Percentiles rank a stretch among this genome's conserved stretches.
These are phyloP conservation scores for Lepidurus couesii DNA, from an alignment of 1,140 invertebrate genomes.

Conservation along the genomic window DNA sequence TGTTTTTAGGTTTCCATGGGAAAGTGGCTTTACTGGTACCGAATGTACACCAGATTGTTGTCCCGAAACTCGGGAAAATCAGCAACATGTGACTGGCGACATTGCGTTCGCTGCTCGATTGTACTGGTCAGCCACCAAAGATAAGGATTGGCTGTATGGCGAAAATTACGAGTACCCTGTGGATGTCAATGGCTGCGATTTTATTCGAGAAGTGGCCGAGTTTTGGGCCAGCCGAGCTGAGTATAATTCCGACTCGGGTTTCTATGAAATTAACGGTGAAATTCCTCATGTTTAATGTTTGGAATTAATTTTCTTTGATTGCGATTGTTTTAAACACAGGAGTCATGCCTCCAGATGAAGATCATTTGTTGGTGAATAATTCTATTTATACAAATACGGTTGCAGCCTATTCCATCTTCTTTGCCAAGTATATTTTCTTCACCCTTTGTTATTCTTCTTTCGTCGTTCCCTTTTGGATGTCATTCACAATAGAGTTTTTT, in stretches of 20 bases:
- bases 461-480: not conserved
- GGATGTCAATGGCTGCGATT: constrained; percentile 37
- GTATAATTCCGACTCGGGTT: constrained; percentile 33
- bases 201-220: constrained; percentile 44
- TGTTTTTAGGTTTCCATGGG: constrained; percentile 45
- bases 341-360: constrained; percentile 51
- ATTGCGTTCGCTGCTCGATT: constrained; percentile 46
- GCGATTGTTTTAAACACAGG: constrained; percentile 38
- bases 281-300: not conserved
- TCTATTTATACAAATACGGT: constrained; percentile 47
- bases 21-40: constrained; percentile 44
- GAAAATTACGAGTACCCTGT: constrained; percentile 32
- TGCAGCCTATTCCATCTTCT: constrained; percentile 42
- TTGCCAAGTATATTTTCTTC: constrained; percentile 38
- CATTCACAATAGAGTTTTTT: constrained; percentile 25
- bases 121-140: constrained; percentile 42
- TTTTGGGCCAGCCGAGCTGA: constrained; percentile 43
- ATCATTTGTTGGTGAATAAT: constrained; percentile 43
- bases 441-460: not conserved
- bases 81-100: constrained; percentile 48
- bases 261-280: constrained; percentile 40
- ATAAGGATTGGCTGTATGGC: constrained; percentile 38
- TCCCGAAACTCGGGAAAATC: constrained; percentile 40
- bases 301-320: not conserved
- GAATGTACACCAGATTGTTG: constrained; percentile 42